These are phyloP conservation scores for Pangasius macronema DNA, from an alignment of 2,797 vertebrate genomes.

Conservation along the genomic window DNA sequence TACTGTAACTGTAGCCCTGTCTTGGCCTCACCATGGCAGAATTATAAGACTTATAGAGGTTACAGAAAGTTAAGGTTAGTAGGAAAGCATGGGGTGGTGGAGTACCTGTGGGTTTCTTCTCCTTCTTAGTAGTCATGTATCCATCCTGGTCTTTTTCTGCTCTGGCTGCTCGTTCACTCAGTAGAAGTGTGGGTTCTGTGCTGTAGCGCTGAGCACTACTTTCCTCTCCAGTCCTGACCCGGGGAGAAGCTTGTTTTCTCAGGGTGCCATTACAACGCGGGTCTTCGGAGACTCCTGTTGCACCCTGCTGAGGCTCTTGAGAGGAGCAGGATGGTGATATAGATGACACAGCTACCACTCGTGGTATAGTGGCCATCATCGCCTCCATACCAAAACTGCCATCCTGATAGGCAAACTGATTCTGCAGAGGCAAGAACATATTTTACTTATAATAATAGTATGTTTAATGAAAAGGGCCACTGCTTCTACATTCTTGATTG, in stretches of 20 bases:
- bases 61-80: background rate
- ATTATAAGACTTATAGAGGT: background rate
- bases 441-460: background rate
- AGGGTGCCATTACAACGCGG: conserved; percentile 92
- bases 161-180: conserved; percentile 80
- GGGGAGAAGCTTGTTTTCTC: conserved; percentile 82
- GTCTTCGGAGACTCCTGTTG: conserved; percentile 82
- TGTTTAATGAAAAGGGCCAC: background rate
- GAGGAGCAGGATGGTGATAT: conserved; percentile 74
- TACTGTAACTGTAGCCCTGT: background rate
- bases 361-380: conserved; percentile 79
- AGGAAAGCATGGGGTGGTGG: background rate
- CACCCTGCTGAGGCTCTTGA: conserved; percentile 80
- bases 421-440: conserved; percentile 56
- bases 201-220: conserved; percentile 92
- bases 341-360: conserved; percentile 74
- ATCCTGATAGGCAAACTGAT: conserved; percentile 76
- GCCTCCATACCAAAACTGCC: conserved; percentile 77
- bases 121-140: conserved; percentile 87
- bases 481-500: background rate
- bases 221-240: conserved; percentile 77
- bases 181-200: conserved; percentile 88
- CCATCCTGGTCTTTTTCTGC: conserved; percentile 86
- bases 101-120: conserved; percentile 88
- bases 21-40: background rate